A percentile compares a stretch with the other conserved stretches of the same genome.
phyloP scores from a whole-genome alignment of 2,888 invertebrate species.

The Hermaeophaga mercurialis region DNA sequence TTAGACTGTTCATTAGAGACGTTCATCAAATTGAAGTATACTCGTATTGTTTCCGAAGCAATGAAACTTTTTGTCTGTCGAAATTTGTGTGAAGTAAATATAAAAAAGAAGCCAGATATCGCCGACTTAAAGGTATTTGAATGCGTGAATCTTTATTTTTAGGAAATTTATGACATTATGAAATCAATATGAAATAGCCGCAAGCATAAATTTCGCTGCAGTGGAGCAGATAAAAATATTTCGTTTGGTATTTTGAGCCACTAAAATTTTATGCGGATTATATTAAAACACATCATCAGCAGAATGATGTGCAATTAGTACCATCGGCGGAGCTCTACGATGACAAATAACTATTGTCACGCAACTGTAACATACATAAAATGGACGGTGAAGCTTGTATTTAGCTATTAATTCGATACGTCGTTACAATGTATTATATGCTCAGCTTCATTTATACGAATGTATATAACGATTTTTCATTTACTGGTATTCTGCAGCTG shows the following conservation, averaged over 20 bases:
- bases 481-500: too few species aligned
- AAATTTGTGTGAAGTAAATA: conserved; percentile 14
- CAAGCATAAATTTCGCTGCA: conserved; percentile 19
- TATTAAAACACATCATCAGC: conserved; percentile 30
- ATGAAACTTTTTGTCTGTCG: conserved; percentile 17
- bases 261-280: conserved; percentile 24
- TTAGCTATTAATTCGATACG: conserved; percentile 13
- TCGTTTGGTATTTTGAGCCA: conserved; percentile 20
- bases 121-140: neutral
- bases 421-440: neutral
- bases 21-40: conserved; percentile 26
- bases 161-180: neutral
- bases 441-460: conserved; percentile 13
- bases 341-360: conserved; percentile 36
- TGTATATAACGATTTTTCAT: too few species aligned
- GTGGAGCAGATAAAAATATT: conserved; percentile 18
- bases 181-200: conserved; percentile 18
- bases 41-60: conserved; percentile 21
- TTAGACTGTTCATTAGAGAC: conserved; percentile 28
- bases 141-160: neutral
- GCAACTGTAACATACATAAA: conserved; percentile 31
- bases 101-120: conserved; percentile 1
- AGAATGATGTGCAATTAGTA: conserved; percentile 32
- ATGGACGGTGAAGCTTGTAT: conserved; percentile 18
- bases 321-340: conserved; percentile 28